phyloP scores from a whole-genome alignment of 2,113 vertebrate species.

The Ranitomeya imitator region DNA sequence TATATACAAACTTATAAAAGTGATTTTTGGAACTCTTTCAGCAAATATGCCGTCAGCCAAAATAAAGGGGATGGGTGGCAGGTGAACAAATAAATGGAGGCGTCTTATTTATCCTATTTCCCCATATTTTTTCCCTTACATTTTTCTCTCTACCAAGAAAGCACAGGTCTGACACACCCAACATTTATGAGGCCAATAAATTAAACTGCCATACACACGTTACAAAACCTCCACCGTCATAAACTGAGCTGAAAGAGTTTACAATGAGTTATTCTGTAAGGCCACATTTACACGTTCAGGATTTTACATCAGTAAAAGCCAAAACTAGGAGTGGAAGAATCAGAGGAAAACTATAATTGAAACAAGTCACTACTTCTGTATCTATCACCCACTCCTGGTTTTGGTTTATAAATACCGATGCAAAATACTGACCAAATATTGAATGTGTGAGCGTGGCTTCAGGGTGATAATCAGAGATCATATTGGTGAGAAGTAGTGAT shows the following conservation, averaged over 20 bases:
- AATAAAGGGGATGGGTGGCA: not conserved
- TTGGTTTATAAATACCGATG: too few species aligned
- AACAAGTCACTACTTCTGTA: too few species aligned
- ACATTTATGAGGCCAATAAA: constrained; percentile 23
- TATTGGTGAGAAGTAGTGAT: too few species aligned
- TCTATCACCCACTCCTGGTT: too few species aligned
- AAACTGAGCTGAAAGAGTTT: not conserved
- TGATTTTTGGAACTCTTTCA: not conserved
- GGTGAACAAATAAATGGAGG: constrained; percentile 28
- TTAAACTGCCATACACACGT: not conserved
- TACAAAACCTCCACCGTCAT: not conserved
- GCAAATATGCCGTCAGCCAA: not conserved
- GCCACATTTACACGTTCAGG: too few species aligned
- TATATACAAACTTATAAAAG: not conserved
- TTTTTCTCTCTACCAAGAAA: not conserved
- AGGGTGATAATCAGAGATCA: too few species aligned
- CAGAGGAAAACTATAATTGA: too few species aligned
- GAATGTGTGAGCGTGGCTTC: too few species aligned
- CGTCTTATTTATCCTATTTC: not conserved
- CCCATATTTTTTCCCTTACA: not conserved
- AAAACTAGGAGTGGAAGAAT: too few species aligned
- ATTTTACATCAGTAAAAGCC: too few species aligned
- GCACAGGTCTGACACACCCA: not conserved
- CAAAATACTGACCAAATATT: too few species aligned
- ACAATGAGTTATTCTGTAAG: not conserved